A percentile compares a stretch with the other conserved stretches of the same genome.
phyloP scores from a whole-genome alignment of 2,888 invertebrate species.

The Salticus scenicus region DNA sequence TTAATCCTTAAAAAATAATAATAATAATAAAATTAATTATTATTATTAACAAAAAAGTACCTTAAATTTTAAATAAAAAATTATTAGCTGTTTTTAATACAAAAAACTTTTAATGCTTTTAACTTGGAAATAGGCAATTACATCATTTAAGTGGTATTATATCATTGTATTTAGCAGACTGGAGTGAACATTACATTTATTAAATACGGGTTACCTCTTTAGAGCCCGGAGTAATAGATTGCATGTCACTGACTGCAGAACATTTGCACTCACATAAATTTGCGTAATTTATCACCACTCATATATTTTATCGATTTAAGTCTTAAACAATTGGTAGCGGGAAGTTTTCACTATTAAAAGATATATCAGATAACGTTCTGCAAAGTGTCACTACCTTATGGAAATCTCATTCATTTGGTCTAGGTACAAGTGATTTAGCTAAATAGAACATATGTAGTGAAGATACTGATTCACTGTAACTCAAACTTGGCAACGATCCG shows the following conservation, averaged over 20 bases:
- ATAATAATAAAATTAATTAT: too few relatives aligned
- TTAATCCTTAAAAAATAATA: too few relatives aligned
- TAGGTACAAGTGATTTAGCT: background rate
- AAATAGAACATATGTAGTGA: background rate
- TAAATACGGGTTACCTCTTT: too few relatives aligned
- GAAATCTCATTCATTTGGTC: background rate
- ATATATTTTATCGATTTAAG: background rate
- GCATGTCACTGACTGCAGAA: background rate
- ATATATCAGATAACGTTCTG: background rate
- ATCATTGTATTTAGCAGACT: too few relatives aligned
- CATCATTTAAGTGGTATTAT: too few relatives aligned
- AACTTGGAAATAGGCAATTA: too few relatives aligned
- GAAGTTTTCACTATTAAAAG: background rate
- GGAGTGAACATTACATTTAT: too few relatives aligned
- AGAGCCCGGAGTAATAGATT: too few relatives aligned
- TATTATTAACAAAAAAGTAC: too few relatives aligned
- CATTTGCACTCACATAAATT: background rate
- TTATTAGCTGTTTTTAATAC: too few relatives aligned
- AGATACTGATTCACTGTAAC: background rate
- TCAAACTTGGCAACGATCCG: conserved; percentile 23
- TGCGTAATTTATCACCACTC: background rate
- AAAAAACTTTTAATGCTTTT: too few relatives aligned
- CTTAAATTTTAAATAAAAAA: too few relatives aligned
- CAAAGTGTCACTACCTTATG: background rate
- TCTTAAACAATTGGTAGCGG: background rate